Percentiles rank a stretch among this genome's conserved stretches.
phyloP scores from a whole-genome alignment of 2,113 vertebrate species.

The Ophthalmolycus amberensis region DNA sequence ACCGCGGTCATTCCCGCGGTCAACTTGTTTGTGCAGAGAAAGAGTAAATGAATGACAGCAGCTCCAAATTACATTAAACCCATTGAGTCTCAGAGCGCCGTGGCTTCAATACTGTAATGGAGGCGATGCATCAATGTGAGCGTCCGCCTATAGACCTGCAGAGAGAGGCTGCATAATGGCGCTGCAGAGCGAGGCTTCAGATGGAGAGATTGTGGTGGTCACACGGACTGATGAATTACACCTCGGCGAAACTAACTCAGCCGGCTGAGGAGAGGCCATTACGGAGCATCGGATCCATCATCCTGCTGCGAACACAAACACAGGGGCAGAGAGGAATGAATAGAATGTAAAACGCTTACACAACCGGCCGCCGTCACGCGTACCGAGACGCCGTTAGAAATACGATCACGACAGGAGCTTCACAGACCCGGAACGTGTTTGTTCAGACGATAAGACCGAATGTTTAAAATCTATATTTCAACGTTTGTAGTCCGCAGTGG shows the following conservation, averaged over 20 bases:
- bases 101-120: conserved; percentile 23
- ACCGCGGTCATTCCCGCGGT: neutral
- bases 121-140: conserved; percentile 54
- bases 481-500: neutral
- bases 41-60: conserved; percentile 39
- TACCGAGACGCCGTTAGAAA: neutral
- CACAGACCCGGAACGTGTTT: neutral
- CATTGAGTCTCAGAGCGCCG: conserved; percentile 22
- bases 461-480: neutral
- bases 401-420: neutral
- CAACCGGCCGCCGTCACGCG: neutral
- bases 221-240: conserved; percentile 43
- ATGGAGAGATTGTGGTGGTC: conserved; percentile 7
- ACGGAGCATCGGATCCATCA: conserved; percentile 46
- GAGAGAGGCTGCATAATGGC: conserved; percentile 27
- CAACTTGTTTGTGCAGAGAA: neutral
- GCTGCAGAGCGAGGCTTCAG: neutral
- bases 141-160: conserved; percentile 19
- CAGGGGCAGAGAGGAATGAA: neutral
- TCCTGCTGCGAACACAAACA: neutral
- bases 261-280: conserved; percentile 25
- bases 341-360: neutral
- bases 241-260: neutral
- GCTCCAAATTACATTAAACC: conserved; percentile 40
- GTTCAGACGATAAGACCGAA: neutral